phyloP scores from a whole-genome alignment of 1,140 invertebrate genomes.

The Lamellibrachia luymesi region DNA sequence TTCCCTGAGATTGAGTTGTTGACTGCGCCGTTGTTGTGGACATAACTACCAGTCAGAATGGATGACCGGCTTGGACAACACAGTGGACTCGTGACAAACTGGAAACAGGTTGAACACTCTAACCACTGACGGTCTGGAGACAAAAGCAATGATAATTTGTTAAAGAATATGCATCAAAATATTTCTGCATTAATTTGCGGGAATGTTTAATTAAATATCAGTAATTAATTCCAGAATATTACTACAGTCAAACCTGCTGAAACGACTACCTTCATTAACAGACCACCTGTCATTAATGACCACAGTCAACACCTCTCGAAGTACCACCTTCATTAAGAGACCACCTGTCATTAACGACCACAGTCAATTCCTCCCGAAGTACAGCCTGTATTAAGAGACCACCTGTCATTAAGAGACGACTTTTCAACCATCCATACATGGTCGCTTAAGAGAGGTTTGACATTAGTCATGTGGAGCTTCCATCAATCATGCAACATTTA shows the following conservation, averaged over 20 bases:
- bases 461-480: neutral
- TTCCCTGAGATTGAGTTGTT: slow-evolving; percentile 79
- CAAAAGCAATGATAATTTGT: neutral
- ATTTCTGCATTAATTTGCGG: neutral
- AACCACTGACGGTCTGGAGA: neutral
- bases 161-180: neutral
- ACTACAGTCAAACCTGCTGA: too few relatives aligned
- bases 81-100: slow-evolving; percentile 74
- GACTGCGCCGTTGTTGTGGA: slow-evolving; percentile 75
- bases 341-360: too few relatives aligned
- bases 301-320: too few relatives aligned
- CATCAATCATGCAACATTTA: neutral
- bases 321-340: too few relatives aligned
- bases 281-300: too few relatives aligned
- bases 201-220: neutral
- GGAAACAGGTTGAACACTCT: neutral
- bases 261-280: too few relatives aligned
- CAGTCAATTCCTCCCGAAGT: too few relatives aligned
- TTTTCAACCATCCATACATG: too few relatives aligned
- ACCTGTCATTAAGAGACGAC: too few relatives aligned
- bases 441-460: too few relatives aligned
- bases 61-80: slow-evolving; percentile 87
- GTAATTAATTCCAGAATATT: neutral
- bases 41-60: slow-evolving; percentile 79
- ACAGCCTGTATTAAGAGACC: too few relatives aligned